Evolutionary conservation across 1,140 invertebrate genomes (phyloP).

Genomic region (Drosophila rufa): DNA sequence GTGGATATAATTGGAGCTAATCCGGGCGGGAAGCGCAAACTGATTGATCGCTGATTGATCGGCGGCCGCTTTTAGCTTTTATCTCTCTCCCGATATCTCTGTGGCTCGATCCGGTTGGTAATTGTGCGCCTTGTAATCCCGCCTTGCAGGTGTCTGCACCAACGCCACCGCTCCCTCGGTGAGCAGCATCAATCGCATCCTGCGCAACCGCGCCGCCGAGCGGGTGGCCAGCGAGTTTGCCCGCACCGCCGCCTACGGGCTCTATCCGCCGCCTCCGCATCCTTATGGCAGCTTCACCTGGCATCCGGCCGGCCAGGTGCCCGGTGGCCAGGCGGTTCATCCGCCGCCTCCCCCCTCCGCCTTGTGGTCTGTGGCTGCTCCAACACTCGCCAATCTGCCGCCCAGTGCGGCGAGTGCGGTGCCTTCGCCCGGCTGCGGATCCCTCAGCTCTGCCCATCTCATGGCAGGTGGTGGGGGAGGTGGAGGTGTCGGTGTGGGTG

Average conservation of each 20-base stretch:
- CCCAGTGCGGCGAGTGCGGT: slow-evolving; percentile 54
- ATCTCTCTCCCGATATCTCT: slow-evolving; percentile 13
- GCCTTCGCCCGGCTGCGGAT: slow-evolving; percentile 24
- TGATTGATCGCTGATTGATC: slow-evolving; percentile 53
- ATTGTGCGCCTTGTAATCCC: slow-evolving; percentile 37
- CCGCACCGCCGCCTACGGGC: slow-evolving; percentile 94
- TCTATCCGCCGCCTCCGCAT: slow-evolving; percentile 90
- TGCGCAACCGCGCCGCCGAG: slow-evolving; percentile 95
- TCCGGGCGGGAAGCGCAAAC: slow-evolving; percentile 21
- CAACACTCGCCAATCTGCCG: slow-evolving; percentile 64
- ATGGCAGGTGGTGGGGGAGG: slow-evolving; percentile 39
- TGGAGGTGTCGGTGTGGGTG: slow-evolving; percentile 23
- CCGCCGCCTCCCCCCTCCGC: slow-evolving; percentile 58
- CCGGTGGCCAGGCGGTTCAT: slow-evolving; percentile 56
- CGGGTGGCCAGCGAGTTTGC: slow-evolving; percentile 96
- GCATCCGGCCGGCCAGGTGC: slow-evolving; percentile 72
- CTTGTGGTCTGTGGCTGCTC: slow-evolving; percentile 69
- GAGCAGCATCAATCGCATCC: slow-evolving; percentile 96
- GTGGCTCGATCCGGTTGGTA: slow-evolving; percentile 34
- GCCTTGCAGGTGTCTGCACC: slow-evolving; percentile 90
- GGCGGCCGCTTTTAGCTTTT: slow-evolving; percentile 45
- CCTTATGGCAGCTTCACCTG: slow-evolving; percentile 88
- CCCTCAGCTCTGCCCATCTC: slow-evolving; percentile 62
- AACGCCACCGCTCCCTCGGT: slow-evolving; percentile 96
- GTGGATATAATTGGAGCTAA: slow-evolving; percentile 60